Percentiles rank a stretch among this genome's conserved stretches.
Conservation (phyloP, 2,797 vertebrate species). For the Manis javanica region DNA sequence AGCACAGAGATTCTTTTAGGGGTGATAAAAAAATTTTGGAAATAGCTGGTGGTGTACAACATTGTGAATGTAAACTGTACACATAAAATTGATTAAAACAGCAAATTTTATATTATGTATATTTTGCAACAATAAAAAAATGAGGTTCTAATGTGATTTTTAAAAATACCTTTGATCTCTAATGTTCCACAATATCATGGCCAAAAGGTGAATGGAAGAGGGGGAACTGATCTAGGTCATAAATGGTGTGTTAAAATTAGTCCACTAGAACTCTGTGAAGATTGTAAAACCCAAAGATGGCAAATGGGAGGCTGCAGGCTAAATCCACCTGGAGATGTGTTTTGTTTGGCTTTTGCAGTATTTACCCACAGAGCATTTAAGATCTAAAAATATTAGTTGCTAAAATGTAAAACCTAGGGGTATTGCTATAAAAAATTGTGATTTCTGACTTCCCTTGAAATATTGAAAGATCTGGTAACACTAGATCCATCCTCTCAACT, state of each 20-base stretch:
- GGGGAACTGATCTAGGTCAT: neutral
- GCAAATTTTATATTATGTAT: neutral
- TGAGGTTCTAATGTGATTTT: neutral
- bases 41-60: neutral
- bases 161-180: neutral
- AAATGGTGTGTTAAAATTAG: neutral
- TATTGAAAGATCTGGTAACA: neutral
- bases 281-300: neutral
- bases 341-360: neutral
- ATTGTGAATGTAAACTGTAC: neutral
- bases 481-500: too few species aligned
- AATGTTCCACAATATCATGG: neutral
- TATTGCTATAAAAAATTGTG: neutral
- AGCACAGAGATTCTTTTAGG: neutral
- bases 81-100: neutral
- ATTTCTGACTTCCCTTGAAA: slow-evolving; percentile 1
- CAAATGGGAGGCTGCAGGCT: neutral
- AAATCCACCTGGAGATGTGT: neutral
- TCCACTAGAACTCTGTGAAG: neutral
- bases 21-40: neutral
- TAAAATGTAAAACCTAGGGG: neutral
- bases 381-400: neutral
- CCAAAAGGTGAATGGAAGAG: neutral
- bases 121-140: neutral
- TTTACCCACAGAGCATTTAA: neutral